A percentile compares a stretch with the other conserved stretches of the same genome.
phyloP scores from a whole-genome alignment of 2,113 vertebrate genomes.

The Echinops telfairi region DNA sequence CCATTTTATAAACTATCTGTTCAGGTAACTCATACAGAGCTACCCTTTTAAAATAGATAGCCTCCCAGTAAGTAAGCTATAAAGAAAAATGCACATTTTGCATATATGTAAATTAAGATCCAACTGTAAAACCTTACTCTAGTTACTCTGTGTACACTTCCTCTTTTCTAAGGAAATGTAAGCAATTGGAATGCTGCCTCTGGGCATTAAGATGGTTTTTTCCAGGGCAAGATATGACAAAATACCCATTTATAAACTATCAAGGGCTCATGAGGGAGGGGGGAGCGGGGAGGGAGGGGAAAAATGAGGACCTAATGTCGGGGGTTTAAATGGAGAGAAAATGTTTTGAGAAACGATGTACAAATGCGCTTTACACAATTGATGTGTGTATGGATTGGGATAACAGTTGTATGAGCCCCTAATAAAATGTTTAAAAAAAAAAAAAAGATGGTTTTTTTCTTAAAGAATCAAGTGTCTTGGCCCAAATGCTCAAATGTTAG shows the following conservation, averaged over 20 bases:
- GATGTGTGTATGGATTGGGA: too few species aligned
- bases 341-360: too few species aligned
- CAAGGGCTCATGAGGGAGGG: too few species aligned
- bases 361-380: too few species aligned
- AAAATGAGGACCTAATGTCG: too few species aligned
- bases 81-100: constrained; percentile 28
- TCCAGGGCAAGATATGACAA: too few species aligned
- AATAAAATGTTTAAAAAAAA: too few species aligned
- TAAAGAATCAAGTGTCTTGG: constrained; percentile 2
- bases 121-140: constrained; percentile 33
- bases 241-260: too few species aligned
- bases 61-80: not conserved
- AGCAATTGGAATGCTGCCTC: not conserved
- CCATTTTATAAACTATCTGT: constrained; percentile 29
- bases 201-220: not conserved
- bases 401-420: too few species aligned
- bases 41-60: constrained; percentile 21
- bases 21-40: constrained; percentile 31
- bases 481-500: constrained; percentile 31
- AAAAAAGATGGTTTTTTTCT: constrained; percentile 16
- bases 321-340: too few species aligned
- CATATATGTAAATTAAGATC: constrained; percentile 18
- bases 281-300: too few species aligned
- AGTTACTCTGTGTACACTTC: not conserved
- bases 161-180: constrained; percentile 12